Conservation (phyloP, 2,888 invertebrate species). For the Gastracanthus pulcherrimus region DNA sequence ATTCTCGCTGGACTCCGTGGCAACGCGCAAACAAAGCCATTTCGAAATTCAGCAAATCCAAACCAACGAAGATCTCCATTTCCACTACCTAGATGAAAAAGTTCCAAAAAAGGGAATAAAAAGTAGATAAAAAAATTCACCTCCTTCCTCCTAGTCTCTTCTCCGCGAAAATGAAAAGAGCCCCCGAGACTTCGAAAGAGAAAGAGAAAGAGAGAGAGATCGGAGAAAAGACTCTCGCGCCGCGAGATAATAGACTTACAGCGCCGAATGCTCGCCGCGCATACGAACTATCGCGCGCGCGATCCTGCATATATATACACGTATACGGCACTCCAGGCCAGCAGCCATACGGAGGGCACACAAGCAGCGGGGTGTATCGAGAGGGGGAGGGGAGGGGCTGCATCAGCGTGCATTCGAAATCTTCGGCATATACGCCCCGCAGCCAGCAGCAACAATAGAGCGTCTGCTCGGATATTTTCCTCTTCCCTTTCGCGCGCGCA, state of each 20-base stretch:
- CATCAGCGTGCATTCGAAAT: slow-evolving; percentile 40
- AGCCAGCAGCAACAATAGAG: slow-evolving; percentile 2
- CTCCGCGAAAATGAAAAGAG: slow-evolving; percentile 42
- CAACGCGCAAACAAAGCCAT: slow-evolving; percentile 12
- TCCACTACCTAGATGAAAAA: background rate
- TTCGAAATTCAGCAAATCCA: background rate
- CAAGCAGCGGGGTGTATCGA: background rate
- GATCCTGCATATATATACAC: background rate
- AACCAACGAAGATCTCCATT: background rate
- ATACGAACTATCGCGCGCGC: slow-evolving; percentile 26
- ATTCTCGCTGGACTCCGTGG: background rate
- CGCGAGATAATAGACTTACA: slow-evolving; percentile 44
- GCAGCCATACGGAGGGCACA: background rate
- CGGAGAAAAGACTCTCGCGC: background rate
- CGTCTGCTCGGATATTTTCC: background rate
- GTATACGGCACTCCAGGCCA: no score
- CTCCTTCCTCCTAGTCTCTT: background rate
- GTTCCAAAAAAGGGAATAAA: background rate
- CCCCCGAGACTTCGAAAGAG: slow-evolving; percentile 10
- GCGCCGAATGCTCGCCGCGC: slow-evolving; percentile 14
- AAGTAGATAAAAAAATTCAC: background rate
- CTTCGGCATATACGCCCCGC: background rate
- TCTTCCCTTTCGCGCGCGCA: background rate
- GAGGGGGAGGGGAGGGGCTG: background rate
- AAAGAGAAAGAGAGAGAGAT: no score